Percentiles rank a stretch among this genome's conserved stretches.
Conservation (phyloP, 1,140 invertebrate species). For the Camponotus vicinus region DNA sequence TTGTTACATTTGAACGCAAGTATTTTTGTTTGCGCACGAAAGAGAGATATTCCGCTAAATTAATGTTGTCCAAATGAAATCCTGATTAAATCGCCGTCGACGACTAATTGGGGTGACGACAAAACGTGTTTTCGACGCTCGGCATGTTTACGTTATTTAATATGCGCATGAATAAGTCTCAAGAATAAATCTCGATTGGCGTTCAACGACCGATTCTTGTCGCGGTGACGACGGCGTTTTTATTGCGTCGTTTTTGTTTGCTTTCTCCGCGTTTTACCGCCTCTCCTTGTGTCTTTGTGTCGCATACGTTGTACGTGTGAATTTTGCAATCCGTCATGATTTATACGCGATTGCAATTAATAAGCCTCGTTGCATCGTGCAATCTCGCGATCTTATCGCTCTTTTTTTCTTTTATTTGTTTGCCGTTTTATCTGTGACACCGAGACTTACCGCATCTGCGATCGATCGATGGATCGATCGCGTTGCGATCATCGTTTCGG, state of each 20-base stretch:
- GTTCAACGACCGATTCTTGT: conserved; percentile 50
- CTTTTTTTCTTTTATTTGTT: conserved; percentile 41
- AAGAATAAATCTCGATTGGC: conserved; percentile 41
- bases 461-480: conserved; percentile 5
- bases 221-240: conserved; percentile 22
- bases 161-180: conserved; percentile 30
- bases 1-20: not conserved
- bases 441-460: not conserved
- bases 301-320: not conserved
- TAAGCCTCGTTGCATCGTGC: conserved; percentile 21
- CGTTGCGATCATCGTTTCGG: conserved; percentile 9
- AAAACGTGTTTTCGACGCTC: conserved; percentile 40
- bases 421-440: conserved; percentile 5
- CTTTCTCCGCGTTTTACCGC: conserved; percentile 6
- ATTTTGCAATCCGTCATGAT: conserved; percentile 43
- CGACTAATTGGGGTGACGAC: conserved; percentile 44
- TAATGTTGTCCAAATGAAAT: conserved; percentile 26
- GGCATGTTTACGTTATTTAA: conserved; percentile 45
- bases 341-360: conserved; percentile 44
- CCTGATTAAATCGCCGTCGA: conserved; percentile 15
- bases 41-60: conserved; percentile 28
- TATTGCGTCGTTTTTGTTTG: conserved; percentile 16
- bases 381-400: conserved; percentile 24
- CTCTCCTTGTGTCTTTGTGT: conserved; percentile 7
- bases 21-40: not conserved